Evolutionary conservation across 37 sponge, comb jelly and placozoan genomes (phyloP).

Genomic region (Cladorhizidae sp.): DNA sequence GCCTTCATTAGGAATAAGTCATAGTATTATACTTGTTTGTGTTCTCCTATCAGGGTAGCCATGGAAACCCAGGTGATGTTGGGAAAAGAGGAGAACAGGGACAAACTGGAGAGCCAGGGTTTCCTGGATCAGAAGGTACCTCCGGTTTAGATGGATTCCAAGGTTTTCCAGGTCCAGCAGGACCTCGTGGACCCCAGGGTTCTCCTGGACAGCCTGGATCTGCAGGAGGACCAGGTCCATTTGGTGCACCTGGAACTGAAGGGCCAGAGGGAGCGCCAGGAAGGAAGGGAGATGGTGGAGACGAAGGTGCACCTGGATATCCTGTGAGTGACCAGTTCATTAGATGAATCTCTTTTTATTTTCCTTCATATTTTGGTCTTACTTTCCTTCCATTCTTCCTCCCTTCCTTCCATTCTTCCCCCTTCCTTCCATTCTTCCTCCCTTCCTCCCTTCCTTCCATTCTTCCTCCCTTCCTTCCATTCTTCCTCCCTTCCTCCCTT

Average conservation of each 20-base stretch:
- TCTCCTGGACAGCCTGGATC: conserved; percentile 16
- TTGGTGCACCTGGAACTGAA: conserved; percentile 52
- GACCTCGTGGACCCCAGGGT: conserved; percentile 43
- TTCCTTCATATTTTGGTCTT: background rate
- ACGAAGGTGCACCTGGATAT: conserved; percentile 51
- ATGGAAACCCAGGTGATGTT: conserved; percentile 43
- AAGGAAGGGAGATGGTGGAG: conserved; percentile 66
- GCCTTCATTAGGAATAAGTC: too few relatives aligned
- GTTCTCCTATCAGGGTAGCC: conserved; percentile 18
- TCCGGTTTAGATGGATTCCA: conserved; percentile 40
- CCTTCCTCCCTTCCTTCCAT: too few relatives aligned
- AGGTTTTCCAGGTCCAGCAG: conserved; percentile 25
- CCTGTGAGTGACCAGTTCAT: conserved; percentile 64
- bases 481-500: too few relatives aligned
- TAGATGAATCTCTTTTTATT: too few relatives aligned
- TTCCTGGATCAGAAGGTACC: conserved; percentile 13
- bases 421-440: too few relatives aligned
- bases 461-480: too few relatives aligned
- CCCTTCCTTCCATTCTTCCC: too few relatives aligned
- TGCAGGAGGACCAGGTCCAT: conserved; percentile 41
- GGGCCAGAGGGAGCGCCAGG: conserved; percentile 48
- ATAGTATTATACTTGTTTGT: too few relatives aligned
- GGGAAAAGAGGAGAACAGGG: conserved; percentile 21
- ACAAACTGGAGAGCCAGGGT: conserved; percentile 51
- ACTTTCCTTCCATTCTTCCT: too few relatives aligned